Base-by-base conservation (phyloP, 2,797 vertebrate genomes). In the Poecilia gillii region DNA sequence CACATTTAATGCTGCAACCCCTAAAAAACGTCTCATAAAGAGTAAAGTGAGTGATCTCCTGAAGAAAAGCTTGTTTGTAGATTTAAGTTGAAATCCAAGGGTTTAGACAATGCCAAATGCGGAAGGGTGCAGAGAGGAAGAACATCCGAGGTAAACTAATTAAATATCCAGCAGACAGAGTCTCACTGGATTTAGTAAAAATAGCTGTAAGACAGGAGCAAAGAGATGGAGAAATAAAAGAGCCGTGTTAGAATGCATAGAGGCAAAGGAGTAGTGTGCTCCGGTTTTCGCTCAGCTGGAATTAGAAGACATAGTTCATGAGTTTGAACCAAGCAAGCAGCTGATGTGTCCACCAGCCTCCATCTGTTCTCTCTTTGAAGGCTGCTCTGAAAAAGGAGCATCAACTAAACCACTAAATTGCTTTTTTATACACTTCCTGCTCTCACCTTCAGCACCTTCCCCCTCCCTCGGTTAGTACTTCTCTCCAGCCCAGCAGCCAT, bases 391-490 rank as follows among this genome's bases (percentile, higher is more conserved):
- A 78, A 64, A 78, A 64, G 33, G 8, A 74, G 72, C 76, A 81
- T 84, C 74, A 53, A 51, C 88, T 75, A 83, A 87, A 89, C 81
- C 45, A 76, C 75, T 64, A 70, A 81, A 88, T 84, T 68, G 20
- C 73, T 81, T 75, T 72, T 64, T 59, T 28, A 45, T 71, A 62
- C 68, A 43, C 79, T 71, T 16, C 81, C 68, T 75, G 47, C 79
- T 81, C 76, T 80, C 66, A 59, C 1, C 83, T 78, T 71, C 66
- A 62, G 46, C 64, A 47, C 31, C 70, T 41, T 64, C 72, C 47
- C 12, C 9, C 36, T 79, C 70, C 1, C 53, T 79, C 49, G 71
- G 2, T 55, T 74, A 46, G 43, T 41, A 76, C 62, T 80, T 33
- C 73, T 45, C 46, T 76, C 74, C 71, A 33, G 36, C 59, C 75